Evolutionary conservation across 2,888 invertebrate genomes (phyloP).

Genomic region (Aleiodes leptofemur): DNA sequence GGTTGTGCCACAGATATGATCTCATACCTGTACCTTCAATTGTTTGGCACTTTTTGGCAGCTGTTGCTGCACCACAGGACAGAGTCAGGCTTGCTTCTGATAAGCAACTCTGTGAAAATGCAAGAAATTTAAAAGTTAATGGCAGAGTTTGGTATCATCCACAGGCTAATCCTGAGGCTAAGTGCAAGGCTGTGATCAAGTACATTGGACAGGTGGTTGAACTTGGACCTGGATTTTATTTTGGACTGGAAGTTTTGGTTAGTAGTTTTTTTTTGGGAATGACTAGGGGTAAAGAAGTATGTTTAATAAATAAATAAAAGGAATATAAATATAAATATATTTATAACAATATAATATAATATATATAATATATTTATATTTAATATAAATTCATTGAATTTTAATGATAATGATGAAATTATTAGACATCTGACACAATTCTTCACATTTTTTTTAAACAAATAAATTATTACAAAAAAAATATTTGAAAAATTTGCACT

Average conservation of each 20-base stretch:
- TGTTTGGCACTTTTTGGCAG: constrained; percentile 77
- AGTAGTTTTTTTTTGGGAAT: constrained; percentile 1
- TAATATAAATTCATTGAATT: too few species aligned
- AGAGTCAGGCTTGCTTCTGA: constrained; percentile 76
- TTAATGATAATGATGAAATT: too few species aligned
- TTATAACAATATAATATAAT: too few species aligned
- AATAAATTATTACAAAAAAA: too few species aligned
- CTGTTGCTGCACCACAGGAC: constrained; percentile 77
- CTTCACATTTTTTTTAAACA: too few species aligned
- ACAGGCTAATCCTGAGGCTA: constrained; percentile 43
- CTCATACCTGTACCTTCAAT: constrained; percentile 63
- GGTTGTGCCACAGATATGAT: constrained; percentile 66
- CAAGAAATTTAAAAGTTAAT: constrained; percentile 65
- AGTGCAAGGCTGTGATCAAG: constrained; percentile 73
- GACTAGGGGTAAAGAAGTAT: too few species aligned
- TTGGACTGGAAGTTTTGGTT: constrained; percentile 78
- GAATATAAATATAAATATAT: too few species aligned
- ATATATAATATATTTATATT: too few species aligned
- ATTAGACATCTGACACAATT: too few species aligned
- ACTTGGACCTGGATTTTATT: constrained; percentile 77
- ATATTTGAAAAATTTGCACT: too few species aligned
- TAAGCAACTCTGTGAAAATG: constrained; percentile 74
- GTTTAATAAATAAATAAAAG: too few species aligned
- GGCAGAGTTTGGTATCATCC: constrained; percentile 63
- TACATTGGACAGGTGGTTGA: constrained; percentile 78